phyloP scores from a whole-genome alignment of 2,888 invertebrate genomes.

The Drosophila recens region DNA sequence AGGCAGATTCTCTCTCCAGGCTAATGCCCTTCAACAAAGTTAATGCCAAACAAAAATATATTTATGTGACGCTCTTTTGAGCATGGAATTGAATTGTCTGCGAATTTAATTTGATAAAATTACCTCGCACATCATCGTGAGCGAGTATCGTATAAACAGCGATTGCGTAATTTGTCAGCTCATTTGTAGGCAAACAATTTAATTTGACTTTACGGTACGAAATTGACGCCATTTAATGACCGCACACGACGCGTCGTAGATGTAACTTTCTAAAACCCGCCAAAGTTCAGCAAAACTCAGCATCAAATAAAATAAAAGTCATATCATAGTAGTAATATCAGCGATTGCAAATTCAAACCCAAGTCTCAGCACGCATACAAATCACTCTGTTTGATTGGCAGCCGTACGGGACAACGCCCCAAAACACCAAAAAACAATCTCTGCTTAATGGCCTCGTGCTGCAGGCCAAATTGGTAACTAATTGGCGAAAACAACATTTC shows the following conservation, averaged over 20 bases:
- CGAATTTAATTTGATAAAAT: conserved; percentile 47
- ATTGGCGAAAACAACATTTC: conserved; percentile 79
- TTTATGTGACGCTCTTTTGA: conserved; percentile 40
- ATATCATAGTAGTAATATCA: conserved; percentile 23
- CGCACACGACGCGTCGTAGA: conserved; percentile 36
- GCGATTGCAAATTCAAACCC: conserved; percentile 35
- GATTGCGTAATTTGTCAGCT: conserved; percentile 64
- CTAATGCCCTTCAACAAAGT: conserved; percentile 22
- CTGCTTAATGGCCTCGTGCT: conserved; percentile 60
- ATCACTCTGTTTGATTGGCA: conserved; percentile 67
- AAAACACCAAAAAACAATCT: conserved; percentile 63
- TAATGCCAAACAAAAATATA: conserved; percentile 22
- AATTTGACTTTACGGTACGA: conserved; percentile 52
- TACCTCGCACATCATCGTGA: conserved; percentile 23
- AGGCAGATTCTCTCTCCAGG: background rate
- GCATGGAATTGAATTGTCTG: conserved; percentile 45
- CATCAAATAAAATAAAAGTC: conserved; percentile 31
- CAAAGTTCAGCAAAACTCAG: conserved; percentile 20
- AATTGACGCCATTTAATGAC: conserved; percentile 58
- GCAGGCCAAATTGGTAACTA: conserved; percentile 68
- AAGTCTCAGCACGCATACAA: conserved; percentile 66
- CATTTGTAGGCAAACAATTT: conserved; percentile 40
- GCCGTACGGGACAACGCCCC: conserved; percentile 54
- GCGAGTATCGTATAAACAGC: conserved; percentile 2
- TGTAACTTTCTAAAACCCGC: conserved; percentile 64